Conservation (phyloP, 2,113 vertebrate genomes). For the Amphilophus citrinellus region DNA sequence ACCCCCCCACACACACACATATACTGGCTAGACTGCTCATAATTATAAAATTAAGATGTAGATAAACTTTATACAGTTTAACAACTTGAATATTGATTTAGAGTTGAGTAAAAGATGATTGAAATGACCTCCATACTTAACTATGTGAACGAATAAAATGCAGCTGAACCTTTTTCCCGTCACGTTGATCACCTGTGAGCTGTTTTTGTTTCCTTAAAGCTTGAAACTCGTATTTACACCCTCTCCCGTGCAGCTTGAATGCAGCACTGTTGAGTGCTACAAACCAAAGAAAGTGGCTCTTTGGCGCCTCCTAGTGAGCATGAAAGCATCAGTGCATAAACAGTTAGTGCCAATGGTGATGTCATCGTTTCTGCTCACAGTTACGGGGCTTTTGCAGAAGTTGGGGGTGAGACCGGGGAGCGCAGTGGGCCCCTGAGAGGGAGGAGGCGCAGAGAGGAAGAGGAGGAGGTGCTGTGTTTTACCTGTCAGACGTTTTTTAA, state of each 20-base stretch:
- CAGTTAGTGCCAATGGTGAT: neutral
- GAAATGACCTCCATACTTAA: too few relatives aligned
- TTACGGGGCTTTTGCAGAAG: neutral
- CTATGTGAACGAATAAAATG: too few relatives aligned
- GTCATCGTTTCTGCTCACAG: too few relatives aligned
- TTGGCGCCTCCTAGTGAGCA: constrained; percentile 20
- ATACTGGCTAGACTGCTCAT: too few relatives aligned
- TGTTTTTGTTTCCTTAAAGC: neutral
- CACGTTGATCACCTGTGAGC: neutral
- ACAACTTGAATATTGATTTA: too few relatives aligned
- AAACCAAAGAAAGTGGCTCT: constrained; percentile 72
- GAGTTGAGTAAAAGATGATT: too few relatives aligned
- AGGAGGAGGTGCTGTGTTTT: neutral
- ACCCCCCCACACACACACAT: too few relatives aligned
- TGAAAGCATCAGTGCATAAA: neutral
- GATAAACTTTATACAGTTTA: too few relatives aligned
- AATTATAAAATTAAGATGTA: too few relatives aligned
- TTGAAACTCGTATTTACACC: neutral
- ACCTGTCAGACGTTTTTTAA: constrained; percentile 12
- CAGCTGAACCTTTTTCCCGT: too few relatives aligned
- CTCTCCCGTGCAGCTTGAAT: constrained; percentile 17
- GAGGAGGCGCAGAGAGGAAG: neutral
- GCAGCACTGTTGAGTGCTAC: constrained; percentile 37
- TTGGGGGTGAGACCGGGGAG: neutral
- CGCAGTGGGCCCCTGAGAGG: neutral